phyloP scores from a whole-genome alignment of 1,140 invertebrate species.

The Reticulitermes speratus region DNA sequence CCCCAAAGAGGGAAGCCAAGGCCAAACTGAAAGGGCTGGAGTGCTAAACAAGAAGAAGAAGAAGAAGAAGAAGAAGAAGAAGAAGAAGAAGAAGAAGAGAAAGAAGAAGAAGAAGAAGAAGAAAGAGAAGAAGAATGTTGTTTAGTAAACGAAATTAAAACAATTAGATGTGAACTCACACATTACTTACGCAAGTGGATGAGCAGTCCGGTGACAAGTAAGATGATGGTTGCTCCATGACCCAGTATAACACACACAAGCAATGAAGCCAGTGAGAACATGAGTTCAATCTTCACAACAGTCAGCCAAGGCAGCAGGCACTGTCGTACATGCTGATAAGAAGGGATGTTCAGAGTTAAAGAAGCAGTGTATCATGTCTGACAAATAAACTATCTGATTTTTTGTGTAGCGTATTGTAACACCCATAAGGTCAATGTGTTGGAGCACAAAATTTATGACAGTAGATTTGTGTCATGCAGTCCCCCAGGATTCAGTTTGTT shows the following conservation, averaged over 20 bases:
- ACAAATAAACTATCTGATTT: neutral
- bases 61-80: no score
- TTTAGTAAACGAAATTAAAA: no score
- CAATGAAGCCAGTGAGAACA: slow-evolving; percentile 44
- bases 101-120: no score
- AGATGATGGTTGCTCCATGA: slow-evolving; percentile 37
- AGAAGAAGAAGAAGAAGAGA: no score
- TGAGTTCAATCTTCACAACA: slow-evolving; percentile 47
- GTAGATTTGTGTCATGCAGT: no score
- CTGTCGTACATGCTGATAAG: slow-evolving; percentile 47
- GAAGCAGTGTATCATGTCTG: slow-evolving; percentile 32
- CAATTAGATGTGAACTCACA: no score
- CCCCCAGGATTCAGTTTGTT: no score
- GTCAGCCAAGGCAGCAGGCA: slow-evolving; percentile 53
- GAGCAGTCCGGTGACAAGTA: slow-evolving; percentile 24
- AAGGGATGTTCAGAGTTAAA: neutral
- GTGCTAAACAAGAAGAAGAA: no score
- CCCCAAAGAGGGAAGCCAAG: no score
- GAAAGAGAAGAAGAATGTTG: no score
- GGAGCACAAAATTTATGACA: no score
- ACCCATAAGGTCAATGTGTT: neutral
- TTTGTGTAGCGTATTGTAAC: neutral
- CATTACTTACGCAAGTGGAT: slow-evolving; percentile 23
- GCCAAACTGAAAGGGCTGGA: no score
- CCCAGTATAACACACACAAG: slow-evolving; percentile 46